These are phyloP conservation scores for Alitta virens DNA, from an alignment of 2,888 invertebrate genomes.

Conservation along the genomic window DNA sequence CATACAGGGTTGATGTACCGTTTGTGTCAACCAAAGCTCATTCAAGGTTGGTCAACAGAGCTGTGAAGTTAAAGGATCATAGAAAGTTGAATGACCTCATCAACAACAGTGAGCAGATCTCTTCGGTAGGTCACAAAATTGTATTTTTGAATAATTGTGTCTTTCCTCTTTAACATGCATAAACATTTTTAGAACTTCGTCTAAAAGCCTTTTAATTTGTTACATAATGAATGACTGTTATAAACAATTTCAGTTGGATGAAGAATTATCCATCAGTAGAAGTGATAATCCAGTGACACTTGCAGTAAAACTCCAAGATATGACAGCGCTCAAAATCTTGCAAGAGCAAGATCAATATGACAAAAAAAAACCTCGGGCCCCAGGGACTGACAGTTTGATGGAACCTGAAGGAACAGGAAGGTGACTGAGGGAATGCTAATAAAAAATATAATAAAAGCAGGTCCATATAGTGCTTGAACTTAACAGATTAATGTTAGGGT, in stretches of 20 bases:
- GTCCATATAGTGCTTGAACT: no score
- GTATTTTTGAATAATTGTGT: not conserved
- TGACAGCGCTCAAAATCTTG: not conserved
- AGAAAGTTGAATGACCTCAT: constrained; percentile 51
- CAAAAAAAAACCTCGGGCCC: constrained; percentile 21
- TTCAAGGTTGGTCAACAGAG: constrained; percentile 57
- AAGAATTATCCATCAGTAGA: not conserved
- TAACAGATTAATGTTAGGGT: no score
- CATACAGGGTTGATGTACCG: constrained; percentile 55
- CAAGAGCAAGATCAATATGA: not conserved
- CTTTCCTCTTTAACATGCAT: no score
- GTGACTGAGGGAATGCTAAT: no score
- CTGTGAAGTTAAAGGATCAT: constrained; percentile 55
- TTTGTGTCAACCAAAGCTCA: constrained; percentile 57
- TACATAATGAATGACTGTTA: not conserved
- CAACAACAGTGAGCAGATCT: constrained; percentile 48
- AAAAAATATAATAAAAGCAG: no score
- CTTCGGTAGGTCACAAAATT: constrained; percentile 31
- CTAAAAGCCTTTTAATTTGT: no score
- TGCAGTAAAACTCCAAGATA: not conserved
- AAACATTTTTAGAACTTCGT: no score
- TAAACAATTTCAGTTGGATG: not conserved
- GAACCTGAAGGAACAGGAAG: constrained; percentile 13
- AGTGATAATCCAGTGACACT: not conserved
- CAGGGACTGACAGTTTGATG: constrained; percentile 10